These are phyloP conservation scores for Sphyrna mokarran DNA, from an alignment of 2,113 vertebrate species.

Conservation along the genomic window DNA sequence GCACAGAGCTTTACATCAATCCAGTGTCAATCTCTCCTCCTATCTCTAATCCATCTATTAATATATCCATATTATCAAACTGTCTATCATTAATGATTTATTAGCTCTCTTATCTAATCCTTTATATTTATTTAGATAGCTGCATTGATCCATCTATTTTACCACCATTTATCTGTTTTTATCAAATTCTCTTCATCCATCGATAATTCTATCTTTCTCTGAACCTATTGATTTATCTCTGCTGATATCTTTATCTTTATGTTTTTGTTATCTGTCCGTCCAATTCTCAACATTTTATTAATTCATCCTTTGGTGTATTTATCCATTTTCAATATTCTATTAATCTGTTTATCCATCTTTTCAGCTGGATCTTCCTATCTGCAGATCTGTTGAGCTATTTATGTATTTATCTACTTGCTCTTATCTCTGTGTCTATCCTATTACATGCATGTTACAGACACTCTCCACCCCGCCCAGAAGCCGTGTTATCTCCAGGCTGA, in stretches of 20 bases:
- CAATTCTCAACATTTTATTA: not conserved
- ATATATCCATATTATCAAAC: not conserved
- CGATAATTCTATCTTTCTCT: not conserved
- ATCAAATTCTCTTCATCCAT: not conserved
- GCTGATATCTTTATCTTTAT: not conserved
- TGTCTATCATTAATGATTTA: not conserved
- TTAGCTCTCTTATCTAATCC: not conserved
- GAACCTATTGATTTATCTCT: not conserved
- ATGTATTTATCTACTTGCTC: not conserved
- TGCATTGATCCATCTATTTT: not conserved
- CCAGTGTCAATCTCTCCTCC: not conserved
- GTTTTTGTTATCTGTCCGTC: not conserved
- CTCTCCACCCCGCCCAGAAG: not conserved
- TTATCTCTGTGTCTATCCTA: not conserved
- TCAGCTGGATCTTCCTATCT: not conserved
- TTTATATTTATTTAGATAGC: not conserved
- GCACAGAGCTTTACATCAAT: not conserved
- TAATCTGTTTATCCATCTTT: not conserved
- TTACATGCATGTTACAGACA: not conserved
- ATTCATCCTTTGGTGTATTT: not conserved
- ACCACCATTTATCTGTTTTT: not conserved
- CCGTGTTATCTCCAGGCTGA: not conserved
- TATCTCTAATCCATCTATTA: not conserved
- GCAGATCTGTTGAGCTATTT: not conserved
- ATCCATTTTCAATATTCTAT: not conserved